Evolutionary conservation across 2,113 vertebrate species (phyloP), one percentile per base, ranked within the genome.

Genomic region (Carollia perspicillata): DNA sequence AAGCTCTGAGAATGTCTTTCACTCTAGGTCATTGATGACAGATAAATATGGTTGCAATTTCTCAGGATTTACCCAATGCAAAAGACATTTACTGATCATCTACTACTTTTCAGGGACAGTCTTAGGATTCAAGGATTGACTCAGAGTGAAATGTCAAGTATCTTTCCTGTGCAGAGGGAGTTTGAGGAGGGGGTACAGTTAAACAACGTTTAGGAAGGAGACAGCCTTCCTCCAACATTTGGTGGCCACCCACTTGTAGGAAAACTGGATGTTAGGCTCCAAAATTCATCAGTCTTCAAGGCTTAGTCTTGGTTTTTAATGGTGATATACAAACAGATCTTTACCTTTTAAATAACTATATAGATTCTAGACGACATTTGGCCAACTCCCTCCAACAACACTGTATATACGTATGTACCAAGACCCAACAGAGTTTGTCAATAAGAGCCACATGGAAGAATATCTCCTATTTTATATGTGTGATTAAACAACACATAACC

Each of bases 161-260:
- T 20, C 22, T 30, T 3, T 35, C 28, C 51, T 42, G 6, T 4
- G 40, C 37, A 53, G 30, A 79, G 23, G 37, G 8, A n/a, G 16
- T 16, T 33, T 4, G 0, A n/a, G 14, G 69, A 75, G 68, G 42
- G 51, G 3, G 6, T 6, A 40, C 18, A 5, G 35, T 33, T 9
- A 49, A 18, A 42, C 4, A 8, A 8, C 1, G 0, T 4, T 51
- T 53, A 22, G 33, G 30, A 58, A 71, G 2, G 20, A 58, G 2
- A 6, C 33, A 0, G 5, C 23, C 55, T 44, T 23, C 37, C 51
- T 44, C 37, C 3, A 23, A 4, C 5, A 2, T 12, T 51, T 37
- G 68, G 18, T n/a, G 49, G 18, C 33, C 6, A n/a, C 42, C 10
- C 23, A 1, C 3, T 37, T 33, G 30, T 2, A 47, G 1, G 33